Percentiles rank a stretch among this genome's conserved stretches.
These are phyloP conservation scores for Anoplolepis gracilipes DNA, from an alignment of 1,140 invertebrate genomes.

Conservation along the genomic window DNA sequence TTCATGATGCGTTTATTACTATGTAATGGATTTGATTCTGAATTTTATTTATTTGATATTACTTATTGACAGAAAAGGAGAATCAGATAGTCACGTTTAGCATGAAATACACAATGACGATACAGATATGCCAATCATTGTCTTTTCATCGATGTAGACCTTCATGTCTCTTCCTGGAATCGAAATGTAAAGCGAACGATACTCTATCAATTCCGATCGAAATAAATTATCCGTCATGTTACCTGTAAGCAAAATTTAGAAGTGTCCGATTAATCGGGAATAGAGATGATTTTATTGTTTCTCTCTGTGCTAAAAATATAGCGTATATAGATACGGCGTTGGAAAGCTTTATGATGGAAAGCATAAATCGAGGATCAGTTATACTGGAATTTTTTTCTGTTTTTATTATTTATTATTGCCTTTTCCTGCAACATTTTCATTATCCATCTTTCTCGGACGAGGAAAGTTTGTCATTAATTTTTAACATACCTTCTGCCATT, in stretches of 20 bases:
- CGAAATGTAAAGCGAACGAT: background rate
- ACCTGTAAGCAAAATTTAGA: slow-evolving; percentile 11
- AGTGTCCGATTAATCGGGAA: slow-evolving; percentile 24
- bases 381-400: slow-evolving; percentile 25
- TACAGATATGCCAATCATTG: background rate
- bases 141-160: background rate
- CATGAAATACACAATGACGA: background rate
- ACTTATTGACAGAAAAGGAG: background rate
- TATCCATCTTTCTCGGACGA: slow-evolving; percentile 34
- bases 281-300: slow-evolving; percentile 39
- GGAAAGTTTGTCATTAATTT: slow-evolving; percentile 73
- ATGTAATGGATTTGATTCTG: no score
- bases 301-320: slow-evolving; percentile 10
- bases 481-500: slow-evolving; percentile 56
- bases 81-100: background rate
- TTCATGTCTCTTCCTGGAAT: slow-evolving; percentile 13
- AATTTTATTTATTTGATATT: background rate
- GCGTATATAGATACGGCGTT: background rate
- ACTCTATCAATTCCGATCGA: slow-evolving; percentile 26
- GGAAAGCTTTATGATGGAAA: slow-evolving; percentile 22
- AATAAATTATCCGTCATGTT: background rate
- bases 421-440: slow-evolving; percentile 28
- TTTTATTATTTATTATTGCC: background rate
- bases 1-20: background rate
- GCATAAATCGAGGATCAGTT: slow-evolving; percentile 2